Base-by-base conservation (phyloP, 2,113 vertebrate species). In the Ramphastos sulfuratus region DNA sequence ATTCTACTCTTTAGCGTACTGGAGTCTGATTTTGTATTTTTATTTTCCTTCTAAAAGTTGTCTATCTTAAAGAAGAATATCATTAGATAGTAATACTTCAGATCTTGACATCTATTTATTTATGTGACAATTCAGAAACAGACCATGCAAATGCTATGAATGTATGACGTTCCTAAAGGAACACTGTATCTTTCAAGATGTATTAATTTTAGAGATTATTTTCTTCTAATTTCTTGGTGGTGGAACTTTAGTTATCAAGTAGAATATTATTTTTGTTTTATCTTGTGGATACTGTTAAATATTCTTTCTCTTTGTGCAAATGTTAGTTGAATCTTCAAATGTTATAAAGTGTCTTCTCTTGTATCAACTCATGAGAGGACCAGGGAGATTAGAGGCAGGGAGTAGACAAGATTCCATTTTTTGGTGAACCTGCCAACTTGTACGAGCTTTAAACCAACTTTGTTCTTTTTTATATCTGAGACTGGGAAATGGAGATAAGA, bases 321-420 rank as follows among this genome's bases (percentile, higher is more conserved):
- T 39, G 8, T 7, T 0, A 0, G 6, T 65, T 74, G 52, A 82
- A 17, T 63, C 61, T 63, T 79, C 58, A 54, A 16, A 17, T 44
- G 60, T 70, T 73, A 64, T 81, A 39, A 33, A 74, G 64, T 90
- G 61, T 63, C 63, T 80, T 78, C 79, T 69, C 61, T 92, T 80
- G 23, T 59, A 8, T 67, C 12, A 42, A 72, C 33, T 86, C 48
- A 60, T 58, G 54, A 65, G 23, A 61, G 31, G 52, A 39, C 82
- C 31, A 25, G 30, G 42, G 30, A 33, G 90, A 82, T 92, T 73
- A 74, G 69, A 66, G 72, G 23, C 8, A 50, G 27, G 48, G 64
- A 63, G 65, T 70, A 80, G 89, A 28, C 69, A 35, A 35, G 14
- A 67, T 85, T 76, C 50, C 9, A 2, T 44, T 55, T 89, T 88